Percentiles rank a stretch among this genome's conserved stretches.
Conservation (phyloP, 1,140 invertebrate genomes). For the Meloidogyne floridensis region DNA sequence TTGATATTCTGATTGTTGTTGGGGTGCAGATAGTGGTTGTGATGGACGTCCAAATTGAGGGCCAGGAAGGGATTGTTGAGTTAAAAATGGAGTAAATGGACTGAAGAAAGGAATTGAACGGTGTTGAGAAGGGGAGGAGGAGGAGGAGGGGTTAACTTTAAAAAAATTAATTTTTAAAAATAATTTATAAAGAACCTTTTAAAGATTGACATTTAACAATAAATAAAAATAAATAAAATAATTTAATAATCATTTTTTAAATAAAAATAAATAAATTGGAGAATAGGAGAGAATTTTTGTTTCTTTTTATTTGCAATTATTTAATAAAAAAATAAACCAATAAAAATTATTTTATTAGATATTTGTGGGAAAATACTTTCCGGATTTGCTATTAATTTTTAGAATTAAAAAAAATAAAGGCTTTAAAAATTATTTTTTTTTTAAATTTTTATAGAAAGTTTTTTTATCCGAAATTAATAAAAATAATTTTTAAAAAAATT, state of each 20-base stretch:
- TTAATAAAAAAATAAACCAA: too few species aligned
- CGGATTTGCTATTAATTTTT: too few species aligned
- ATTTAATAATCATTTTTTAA: neutral
- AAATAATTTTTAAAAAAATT: too few species aligned
- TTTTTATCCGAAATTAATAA: too few species aligned
- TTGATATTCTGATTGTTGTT: neutral
- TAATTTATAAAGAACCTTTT: neutral
- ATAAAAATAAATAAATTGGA: neutral
- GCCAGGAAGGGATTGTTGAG: slow-evolving; percentile 16
- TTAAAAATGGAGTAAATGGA: slow-evolving; percentile 23
- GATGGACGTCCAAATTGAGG: slow-evolving; percentile 23
- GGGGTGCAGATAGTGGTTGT: neutral
- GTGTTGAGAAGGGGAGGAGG: too few species aligned
- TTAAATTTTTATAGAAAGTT: too few species aligned
- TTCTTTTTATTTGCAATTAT: too few species aligned
- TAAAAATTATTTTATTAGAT: too few species aligned
- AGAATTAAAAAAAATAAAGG: too few species aligned
- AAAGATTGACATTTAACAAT: neutral
- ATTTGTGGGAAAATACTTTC: too few species aligned
- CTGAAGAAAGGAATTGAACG: slow-evolving; percentile 10
- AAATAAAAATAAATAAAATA: slow-evolving; percentile 7
- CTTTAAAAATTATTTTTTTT: too few species aligned
- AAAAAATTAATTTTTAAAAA: neutral
- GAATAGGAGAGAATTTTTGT: too few species aligned
- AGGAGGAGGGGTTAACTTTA: neutral